Conservation (phyloP, 2,888 invertebrate genomes). For the Agrochola macilenta region DNA sequence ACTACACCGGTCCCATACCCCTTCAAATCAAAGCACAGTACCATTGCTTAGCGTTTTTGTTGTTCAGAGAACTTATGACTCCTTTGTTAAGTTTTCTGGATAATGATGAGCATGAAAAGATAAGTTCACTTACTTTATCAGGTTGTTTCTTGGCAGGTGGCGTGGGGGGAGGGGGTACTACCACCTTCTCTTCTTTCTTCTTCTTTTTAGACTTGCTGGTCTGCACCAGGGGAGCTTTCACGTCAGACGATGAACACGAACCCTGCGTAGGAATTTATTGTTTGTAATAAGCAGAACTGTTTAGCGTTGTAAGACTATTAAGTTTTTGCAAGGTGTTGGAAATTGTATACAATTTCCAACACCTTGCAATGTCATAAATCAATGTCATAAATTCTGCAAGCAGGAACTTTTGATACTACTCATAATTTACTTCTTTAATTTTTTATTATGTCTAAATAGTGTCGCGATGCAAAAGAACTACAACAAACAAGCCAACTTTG, state of each 20-base stretch:
- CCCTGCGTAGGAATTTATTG: slow-evolving; percentile 84
- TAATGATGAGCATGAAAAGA: no score
- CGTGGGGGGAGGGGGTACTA: slow-evolving; percentile 75
- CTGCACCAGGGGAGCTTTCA: slow-evolving; percentile 93
- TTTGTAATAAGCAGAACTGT: not conserved
- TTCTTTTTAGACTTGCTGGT: slow-evolving; percentile 91
- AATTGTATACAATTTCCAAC: no score
- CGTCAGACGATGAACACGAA: slow-evolving; percentile 96
- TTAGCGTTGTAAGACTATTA: not conserved
- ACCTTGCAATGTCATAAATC: no score
- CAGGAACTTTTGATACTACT: not conserved
- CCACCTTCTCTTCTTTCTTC: slow-evolving; percentile 84
- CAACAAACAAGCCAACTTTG: no score
- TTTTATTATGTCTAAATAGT: no score
- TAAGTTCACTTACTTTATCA: slow-evolving; percentile 75
- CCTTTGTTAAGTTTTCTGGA: not conserved
- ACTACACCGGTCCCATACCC: not conserved
- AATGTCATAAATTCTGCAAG: not conserved
- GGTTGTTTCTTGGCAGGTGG: slow-evolving; percentile 81
- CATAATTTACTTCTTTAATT: no score
- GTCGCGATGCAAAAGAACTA: no score
- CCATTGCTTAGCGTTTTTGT: not conserved
- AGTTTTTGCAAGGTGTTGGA: no score
- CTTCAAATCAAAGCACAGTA: not conserved
- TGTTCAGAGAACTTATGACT: not conserved